Conservation (phyloP, 1,140 invertebrate genomes). For the Drosophila kohkoa region DNA sequence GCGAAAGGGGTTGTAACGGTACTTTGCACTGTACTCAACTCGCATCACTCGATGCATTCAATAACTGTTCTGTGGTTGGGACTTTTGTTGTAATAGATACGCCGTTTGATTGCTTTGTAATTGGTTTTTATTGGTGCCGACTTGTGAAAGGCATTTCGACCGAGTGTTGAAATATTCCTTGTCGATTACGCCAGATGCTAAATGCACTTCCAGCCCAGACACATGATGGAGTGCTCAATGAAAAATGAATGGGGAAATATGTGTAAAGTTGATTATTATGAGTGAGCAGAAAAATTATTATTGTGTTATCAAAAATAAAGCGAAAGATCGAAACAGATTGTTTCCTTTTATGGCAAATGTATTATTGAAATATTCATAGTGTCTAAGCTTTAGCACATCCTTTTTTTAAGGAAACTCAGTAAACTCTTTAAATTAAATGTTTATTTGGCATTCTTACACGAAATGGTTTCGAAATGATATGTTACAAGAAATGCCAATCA, state of each 20-base stretch:
- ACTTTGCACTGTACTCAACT: not conserved
- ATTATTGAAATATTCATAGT: too few species aligned
- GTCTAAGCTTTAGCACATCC: too few species aligned
- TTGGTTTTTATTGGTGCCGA: constrained; percentile 64
- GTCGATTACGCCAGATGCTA: not conserved
- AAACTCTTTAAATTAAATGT: too few species aligned
- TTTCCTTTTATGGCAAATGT: too few species aligned
- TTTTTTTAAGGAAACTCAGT: too few species aligned
- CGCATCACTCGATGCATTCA: not conserved
- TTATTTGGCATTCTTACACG: too few species aligned
- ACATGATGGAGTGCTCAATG: not conserved
- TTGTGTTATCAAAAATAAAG: not conserved
- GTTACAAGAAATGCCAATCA: too few species aligned
- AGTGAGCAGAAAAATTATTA: not conserved
- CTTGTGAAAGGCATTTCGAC: constrained; percentile 8
- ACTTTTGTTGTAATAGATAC: constrained; percentile 42
- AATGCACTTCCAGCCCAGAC: not conserved
- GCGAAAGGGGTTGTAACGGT: not conserved
- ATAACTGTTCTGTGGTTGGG: constrained; percentile 43
- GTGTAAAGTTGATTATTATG: not conserved
- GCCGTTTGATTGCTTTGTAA: constrained; percentile 65
- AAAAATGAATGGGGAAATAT: not conserved
- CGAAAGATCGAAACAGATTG: too few species aligned
- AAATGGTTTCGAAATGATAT: too few species aligned
- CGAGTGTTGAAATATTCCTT: not conserved